Conservation (phyloP, 2,888 invertebrate species). For the Heliconius sara region DNA sequence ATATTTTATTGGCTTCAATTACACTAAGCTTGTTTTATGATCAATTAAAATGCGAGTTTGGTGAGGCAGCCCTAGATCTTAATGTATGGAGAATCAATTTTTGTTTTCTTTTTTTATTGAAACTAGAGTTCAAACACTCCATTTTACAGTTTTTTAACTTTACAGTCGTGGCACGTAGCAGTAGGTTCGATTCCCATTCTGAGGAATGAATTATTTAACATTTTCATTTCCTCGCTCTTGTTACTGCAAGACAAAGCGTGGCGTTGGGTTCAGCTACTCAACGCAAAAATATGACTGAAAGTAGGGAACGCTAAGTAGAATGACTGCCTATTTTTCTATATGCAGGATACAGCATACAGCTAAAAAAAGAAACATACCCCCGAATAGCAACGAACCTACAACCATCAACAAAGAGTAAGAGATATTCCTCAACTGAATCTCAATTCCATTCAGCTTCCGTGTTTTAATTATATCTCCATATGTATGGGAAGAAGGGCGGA, state of each 20-base stretch:
- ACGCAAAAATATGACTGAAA: too few relatives aligned
- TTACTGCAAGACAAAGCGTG: too few relatives aligned
- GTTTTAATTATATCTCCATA: constrained; percentile 53
- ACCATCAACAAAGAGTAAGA: not conserved
- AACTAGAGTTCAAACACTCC: not conserved
- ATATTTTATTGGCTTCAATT: constrained; percentile 31
- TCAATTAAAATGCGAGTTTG: constrained; percentile 30
- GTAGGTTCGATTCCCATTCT: too few relatives aligned
- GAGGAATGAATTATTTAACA: too few relatives aligned
- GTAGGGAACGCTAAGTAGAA: too few relatives aligned
- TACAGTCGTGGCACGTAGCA: too few relatives aligned
- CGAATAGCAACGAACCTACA: not conserved
- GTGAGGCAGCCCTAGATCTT: constrained; percentile 44
- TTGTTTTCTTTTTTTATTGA: not conserved
- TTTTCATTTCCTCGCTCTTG: too few relatives aligned
- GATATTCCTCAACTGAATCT: not conserved
- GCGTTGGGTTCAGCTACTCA: too few relatives aligned
- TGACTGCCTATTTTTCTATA: too few relatives aligned
- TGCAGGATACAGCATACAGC: too few relatives aligned
- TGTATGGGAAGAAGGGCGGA: constrained; percentile 57
- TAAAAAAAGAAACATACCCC: not conserved
- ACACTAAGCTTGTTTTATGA: constrained; percentile 12
- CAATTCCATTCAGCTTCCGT: constrained; percentile 57
- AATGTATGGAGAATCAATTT: not conserved
- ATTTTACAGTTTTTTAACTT: too few relatives aligned